Evolutionary conservation across 2,888 invertebrate species (phyloP).

Genomic region (Scaptomyza reducta): DNA sequence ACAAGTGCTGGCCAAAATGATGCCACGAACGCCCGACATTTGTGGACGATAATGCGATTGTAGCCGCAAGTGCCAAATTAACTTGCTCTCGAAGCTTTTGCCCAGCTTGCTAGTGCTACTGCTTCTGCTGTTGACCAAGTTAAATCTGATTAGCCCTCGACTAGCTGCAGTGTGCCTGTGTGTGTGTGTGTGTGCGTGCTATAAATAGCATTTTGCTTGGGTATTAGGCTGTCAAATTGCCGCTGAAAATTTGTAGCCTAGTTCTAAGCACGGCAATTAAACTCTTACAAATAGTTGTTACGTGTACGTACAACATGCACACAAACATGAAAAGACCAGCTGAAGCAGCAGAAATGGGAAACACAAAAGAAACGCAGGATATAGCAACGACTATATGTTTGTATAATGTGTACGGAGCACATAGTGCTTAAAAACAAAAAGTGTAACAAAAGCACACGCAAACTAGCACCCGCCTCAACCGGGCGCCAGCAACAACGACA

Average conservation of each 20-base stretch:
- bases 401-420: constrained; percentile 11
- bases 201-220: constrained; percentile 44
- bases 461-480: constrained; percentile 59
- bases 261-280: constrained; percentile 57
- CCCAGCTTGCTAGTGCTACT: background rate
- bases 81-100: constrained; percentile 17
- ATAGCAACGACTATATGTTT: background rate
- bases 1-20: constrained; percentile 16
- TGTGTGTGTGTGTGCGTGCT: constrained; percentile 1
- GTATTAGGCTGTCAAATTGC: constrained; percentile 42
- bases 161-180: background rate
- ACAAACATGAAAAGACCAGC: constrained; percentile 42
- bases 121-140: constrained; percentile 31
- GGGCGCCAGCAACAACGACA: constrained; percentile 34
- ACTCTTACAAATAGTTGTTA: constrained; percentile 15
- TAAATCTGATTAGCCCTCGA: constrained; percentile 43
- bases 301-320: constrained; percentile 8
- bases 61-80: constrained; percentile 26
- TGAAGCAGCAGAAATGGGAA: constrained; percentile 44
- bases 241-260: constrained; percentile 53
- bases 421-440: constrained; percentile 38
- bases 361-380: constrained; percentile 37
- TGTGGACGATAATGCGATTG: constrained; percentile 43
- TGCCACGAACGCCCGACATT: constrained; percentile 1
- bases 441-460: constrained; percentile 52